Conservation (phyloP, 2,888 invertebrate species). For the Macrophya annulata region DNA sequence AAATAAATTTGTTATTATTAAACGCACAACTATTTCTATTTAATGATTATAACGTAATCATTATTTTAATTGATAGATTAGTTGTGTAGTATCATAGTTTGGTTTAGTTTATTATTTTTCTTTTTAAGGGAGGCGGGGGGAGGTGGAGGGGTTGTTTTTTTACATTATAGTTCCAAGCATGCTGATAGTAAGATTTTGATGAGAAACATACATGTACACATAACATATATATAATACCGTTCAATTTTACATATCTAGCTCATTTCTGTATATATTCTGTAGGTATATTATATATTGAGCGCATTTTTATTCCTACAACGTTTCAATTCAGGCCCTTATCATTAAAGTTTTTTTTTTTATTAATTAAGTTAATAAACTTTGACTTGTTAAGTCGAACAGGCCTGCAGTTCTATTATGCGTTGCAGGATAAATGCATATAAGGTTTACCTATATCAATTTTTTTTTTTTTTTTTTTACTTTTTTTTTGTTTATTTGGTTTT, state of each 20-base stretch:
- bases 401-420: background rate
- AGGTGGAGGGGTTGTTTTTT: no score
- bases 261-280: background rate
- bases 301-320: conserved; percentile 7
- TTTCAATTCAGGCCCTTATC: background rate
- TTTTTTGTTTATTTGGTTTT: background rate
- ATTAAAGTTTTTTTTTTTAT: background rate
- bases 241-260: no score
- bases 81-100: background rate
- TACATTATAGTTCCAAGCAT: background rate
- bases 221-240: no score
- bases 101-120: background rate
- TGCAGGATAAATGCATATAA: conserved; percentile 2
- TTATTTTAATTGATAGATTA: background rate
- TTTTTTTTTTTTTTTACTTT: background rate
- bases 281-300: background rate
- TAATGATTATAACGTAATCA: background rate
- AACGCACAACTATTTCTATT: background rate
- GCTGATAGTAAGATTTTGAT: background rate
- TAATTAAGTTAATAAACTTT: background rate
- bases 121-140: no score
- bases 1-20: background rate
- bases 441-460: background rate
- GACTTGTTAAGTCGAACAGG: conserved; percentile 10
- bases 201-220: background rate